Evolutionary conservation across 2,888 invertebrate genomes (phyloP).

Genomic region (Xestobium rufovillosum): DNA sequence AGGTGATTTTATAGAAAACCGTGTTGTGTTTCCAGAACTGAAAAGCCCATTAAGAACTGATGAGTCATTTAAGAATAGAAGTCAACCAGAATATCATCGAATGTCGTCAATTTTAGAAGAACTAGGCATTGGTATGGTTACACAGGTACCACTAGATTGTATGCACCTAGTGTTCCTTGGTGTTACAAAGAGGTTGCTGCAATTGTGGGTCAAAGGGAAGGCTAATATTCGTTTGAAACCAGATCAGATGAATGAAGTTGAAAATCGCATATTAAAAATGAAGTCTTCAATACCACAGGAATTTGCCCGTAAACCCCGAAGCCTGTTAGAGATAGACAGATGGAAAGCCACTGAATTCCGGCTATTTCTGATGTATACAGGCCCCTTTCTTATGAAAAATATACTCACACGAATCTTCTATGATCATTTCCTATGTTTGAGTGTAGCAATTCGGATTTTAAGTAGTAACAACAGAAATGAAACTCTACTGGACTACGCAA

Average conservation of each 20-base stretch:
- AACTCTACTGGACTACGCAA: slow-evolving; percentile 18
- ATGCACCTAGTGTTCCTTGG: slow-evolving; percentile 29
- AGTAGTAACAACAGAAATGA: slow-evolving; percentile 13
- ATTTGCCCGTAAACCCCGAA: too few species aligned
- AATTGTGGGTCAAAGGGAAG: slow-evolving; percentile 21
- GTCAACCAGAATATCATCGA: slow-evolving; percentile 25
- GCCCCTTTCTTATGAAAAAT: slow-evolving; percentile 23
- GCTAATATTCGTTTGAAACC: too few species aligned
- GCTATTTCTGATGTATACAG: slow-evolving; percentile 23
- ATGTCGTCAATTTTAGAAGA: slow-evolving; percentile 21
- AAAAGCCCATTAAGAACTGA: slow-evolving; percentile 23
- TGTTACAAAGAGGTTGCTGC: slow-evolving; percentile 24
- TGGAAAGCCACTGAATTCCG: slow-evolving; percentile 25
- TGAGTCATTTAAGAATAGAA: slow-evolving; percentile 20
- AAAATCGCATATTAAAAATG: too few species aligned
- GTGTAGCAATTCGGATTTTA: slow-evolving; percentile 22
- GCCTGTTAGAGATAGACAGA: slow-evolving; percentile 14
- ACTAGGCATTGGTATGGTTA: slow-evolving; percentile 24
- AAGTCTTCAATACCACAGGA: too few species aligned
- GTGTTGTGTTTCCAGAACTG: slow-evolving; percentile 15
- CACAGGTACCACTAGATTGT: slow-evolving; percentile 25
- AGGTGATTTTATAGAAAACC: slow-evolving; percentile 17
- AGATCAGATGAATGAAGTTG: too few species aligned
- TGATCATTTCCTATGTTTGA: slow-evolving; percentile 21
- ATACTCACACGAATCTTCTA: slow-evolving; percentile 18